A percentile compares a stretch with the other conserved stretches of the same genome.
Conservation (phyloP, 30 jellyfish, hydroid and myxozoan genomes). For the Cassiopea andromeda region DNA sequence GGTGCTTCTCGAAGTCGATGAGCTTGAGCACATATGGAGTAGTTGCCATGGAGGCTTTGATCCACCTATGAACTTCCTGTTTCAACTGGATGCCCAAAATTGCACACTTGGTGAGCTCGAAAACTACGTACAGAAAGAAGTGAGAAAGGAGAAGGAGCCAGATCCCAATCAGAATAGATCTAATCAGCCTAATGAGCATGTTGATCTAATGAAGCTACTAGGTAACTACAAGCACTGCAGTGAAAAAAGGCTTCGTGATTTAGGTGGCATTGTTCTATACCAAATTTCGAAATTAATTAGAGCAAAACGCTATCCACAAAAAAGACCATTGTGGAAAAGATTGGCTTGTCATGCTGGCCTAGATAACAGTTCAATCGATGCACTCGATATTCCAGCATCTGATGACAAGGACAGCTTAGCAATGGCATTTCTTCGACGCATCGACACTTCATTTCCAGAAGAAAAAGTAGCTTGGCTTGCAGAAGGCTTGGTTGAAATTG, state of each 20-base stretch:
- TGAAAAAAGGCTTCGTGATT: background rate
- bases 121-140: background rate
- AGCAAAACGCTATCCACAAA: background rate
- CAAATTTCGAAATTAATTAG: background rate
- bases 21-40: background rate
- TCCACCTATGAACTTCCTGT: background rate
- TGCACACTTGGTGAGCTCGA: background rate
- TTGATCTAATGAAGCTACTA: background rate
- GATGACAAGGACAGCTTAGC: background rate
- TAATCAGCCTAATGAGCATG: no score
- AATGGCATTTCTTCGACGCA: background rate
- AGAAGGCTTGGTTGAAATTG: background rate
- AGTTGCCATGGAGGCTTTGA: background rate
- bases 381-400: background rate
- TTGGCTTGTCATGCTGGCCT: background rate
- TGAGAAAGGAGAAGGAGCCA: background rate
- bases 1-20: background rate
- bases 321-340: background rate
- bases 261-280: background rate
- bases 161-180: no score
- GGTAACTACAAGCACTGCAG: background rate
- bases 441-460: background rate
- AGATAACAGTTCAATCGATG: background rate
- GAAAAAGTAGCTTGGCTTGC: background rate
- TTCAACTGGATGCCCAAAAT: background rate